phyloP scores from a whole-genome alignment of 1,140 invertebrate genomes.

The Liolophura sinensis region DNA sequence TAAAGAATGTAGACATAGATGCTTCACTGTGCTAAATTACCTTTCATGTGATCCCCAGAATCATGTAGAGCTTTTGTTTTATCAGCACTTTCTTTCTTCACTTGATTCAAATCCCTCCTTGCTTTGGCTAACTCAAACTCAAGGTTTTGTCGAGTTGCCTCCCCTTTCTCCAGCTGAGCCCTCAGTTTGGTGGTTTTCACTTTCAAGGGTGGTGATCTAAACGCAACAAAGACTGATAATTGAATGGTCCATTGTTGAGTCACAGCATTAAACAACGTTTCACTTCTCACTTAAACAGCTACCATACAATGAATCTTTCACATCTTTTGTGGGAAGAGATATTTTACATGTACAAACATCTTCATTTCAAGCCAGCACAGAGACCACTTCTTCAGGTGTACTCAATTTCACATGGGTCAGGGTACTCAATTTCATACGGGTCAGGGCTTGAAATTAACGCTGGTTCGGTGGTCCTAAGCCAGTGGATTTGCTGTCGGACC shows the following conservation, averaged over 20 bases:
- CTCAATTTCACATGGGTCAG: no score
- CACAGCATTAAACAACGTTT: not conserved
- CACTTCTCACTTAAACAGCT: not conserved
- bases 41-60: constrained; percentile 33
- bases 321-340: not conserved
- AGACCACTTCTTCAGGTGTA: no score
- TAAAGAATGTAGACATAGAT: no score
- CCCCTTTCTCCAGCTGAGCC: constrained; percentile 42
- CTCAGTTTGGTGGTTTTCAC: constrained; percentile 33
- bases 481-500: no score
- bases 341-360: not conserved
- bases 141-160: constrained; percentile 39
- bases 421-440: no score
- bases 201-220: constrained; percentile 35
- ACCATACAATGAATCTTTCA: not conserved
- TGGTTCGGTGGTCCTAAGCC: no score
- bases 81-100: constrained; percentile 25
- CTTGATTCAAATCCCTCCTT: constrained; percentile 31
- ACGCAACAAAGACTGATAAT: not conserved
- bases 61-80: constrained; percentile 27
- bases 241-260: not conserved
- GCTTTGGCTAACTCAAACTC: constrained; percentile 46
- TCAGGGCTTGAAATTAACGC: no score
- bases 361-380: not conserved
- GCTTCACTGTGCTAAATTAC: constrained; percentile 15